phyloP scores from a whole-genome alignment of 2,797 vertebrate genomes.

The Pitangus sulphuratus region DNA sequence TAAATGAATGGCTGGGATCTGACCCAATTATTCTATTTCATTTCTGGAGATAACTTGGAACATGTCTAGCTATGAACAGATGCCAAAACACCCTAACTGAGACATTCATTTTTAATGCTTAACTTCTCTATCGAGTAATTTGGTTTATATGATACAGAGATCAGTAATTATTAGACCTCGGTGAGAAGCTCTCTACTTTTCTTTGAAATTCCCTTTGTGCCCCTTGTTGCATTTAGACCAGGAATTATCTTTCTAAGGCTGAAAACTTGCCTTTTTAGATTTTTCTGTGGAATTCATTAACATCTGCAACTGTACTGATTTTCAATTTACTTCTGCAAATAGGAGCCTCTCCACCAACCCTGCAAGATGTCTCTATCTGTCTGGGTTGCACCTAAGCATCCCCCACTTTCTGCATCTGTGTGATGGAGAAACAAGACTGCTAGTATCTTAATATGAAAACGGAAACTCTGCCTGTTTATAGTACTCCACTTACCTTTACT shows the following conservation, averaged over 20 bases:
- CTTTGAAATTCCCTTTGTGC: not conserved
- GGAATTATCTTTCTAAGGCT: not conserved
- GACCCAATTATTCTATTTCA: constrained; percentile 38
- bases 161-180: constrained; percentile 12
- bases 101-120: constrained; percentile 12
- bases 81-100: not conserved
- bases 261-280: not conserved
- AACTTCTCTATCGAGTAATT: not conserved
- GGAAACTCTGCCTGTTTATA: not conserved
- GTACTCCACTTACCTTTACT: not conserved
- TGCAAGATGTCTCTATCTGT: not conserved
- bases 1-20: constrained; percentile 21
- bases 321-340: not conserved
- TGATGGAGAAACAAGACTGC: not conserved
- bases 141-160: not conserved
- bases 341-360: not conserved
- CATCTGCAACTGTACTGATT: not conserved
- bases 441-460: not conserved
- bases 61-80: not conserved
- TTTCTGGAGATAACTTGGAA: constrained; percentile 39
- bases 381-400: not conserved
- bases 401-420: not conserved
- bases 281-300: not conserved
- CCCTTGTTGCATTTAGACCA: not conserved
- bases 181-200: not conserved